Base-by-base conservation (phyloP, 2,888 invertebrate genomes). In the Drosophila peninsularis region DNA sequence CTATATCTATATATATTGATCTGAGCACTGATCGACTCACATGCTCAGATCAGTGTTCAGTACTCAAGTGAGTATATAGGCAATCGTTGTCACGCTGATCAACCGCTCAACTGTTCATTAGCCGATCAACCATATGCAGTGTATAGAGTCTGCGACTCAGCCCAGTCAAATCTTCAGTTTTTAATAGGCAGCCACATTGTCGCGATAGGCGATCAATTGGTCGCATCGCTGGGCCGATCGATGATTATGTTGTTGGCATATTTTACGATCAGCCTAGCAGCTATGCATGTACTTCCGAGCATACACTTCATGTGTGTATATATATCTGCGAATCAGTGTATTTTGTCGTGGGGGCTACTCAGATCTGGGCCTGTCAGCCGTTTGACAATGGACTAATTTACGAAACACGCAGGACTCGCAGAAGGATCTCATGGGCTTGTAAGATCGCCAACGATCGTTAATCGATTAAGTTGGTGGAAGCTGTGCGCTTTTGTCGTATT, bases 371-470 rank as follows among this genome's bases (percentile, higher is more conserved):
- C 34, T 78, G 78, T 72, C 73, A 73, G 66, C 72, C 76, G 73
- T 72, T 74, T 79, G 80, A 77, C 79, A 80, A 74, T 80, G 78
- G 61, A 90, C 90, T 89, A 90, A 87, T 88, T 87, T 88, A 84
- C 87, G 90, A 89, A 91, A 90, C 80, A 81, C 82, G 49, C 56
- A 49, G 42, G 50, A 53, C 54, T 58, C 57, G 19, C 2, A 9
- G 37, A 36, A 36, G 55, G 45, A 70, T 55, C 21, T 19, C 42
- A 57, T 21, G 57, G 45, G 3, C 19, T 21, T 52, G 34, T 39
- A 39, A 19, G 62, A 58, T 41, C 21, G 41, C 36, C 56, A 67
- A 11, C 41, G 78, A 64, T 78, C 60, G 58, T 79, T 90, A 90
- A 90, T 90, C 90, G 90, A 90, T 90, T 90, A 90, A 87, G 10